Evolutionary conservation across 2,797 vertebrate genomes (phyloP).

Genomic region (Amphiprion clarkii): DNA sequence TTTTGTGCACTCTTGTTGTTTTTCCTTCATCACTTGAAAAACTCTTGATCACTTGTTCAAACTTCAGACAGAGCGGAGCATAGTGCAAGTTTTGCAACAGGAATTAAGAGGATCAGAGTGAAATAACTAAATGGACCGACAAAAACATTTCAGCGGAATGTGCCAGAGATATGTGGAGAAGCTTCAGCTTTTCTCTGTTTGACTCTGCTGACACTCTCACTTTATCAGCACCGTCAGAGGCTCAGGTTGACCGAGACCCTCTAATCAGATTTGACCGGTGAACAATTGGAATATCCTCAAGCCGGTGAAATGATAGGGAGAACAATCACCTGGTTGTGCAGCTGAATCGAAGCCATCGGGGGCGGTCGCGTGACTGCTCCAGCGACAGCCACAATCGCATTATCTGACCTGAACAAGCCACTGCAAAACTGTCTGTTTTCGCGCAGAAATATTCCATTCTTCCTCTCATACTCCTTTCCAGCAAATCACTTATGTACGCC

Average conservation of each 20-base stretch:
- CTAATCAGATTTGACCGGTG: constrained; percentile 71
- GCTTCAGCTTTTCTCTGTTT: constrained; percentile 5
- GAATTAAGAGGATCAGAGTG: not conserved
- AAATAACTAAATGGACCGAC: not conserved
- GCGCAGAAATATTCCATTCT: constrained; percentile 61
- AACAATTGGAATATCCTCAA: constrained; percentile 61
- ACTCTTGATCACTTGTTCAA: not conserved
- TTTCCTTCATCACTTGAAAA: constrained; percentile 6
- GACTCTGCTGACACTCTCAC: constrained; percentile 50
- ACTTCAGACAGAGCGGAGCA: not conserved
- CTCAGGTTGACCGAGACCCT: constrained; percentile 50
- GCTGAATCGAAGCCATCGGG: constrained; percentile 52
- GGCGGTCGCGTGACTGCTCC: constrained; percentile 41
- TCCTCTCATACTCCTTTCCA: constrained; percentile 52
- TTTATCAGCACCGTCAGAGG: constrained; percentile 48
- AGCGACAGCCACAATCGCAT: constrained; percentile 53
- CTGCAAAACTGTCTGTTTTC: constrained; percentile 44
- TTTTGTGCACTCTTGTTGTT: not conserved
- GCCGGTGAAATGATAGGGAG: constrained; percentile 54
- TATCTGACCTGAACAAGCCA: constrained; percentile 31
- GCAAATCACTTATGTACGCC: constrained; percentile 66
- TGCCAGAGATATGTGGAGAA: constrained; percentile 1
- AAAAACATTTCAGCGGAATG: constrained; percentile 1
- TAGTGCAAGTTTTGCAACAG: not conserved
- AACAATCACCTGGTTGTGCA: constrained; percentile 74